These are phyloP conservation scores for Aradophagus sp. DNA, from an alignment of 1,140 invertebrate species.

Conservation along the genomic window DNA sequence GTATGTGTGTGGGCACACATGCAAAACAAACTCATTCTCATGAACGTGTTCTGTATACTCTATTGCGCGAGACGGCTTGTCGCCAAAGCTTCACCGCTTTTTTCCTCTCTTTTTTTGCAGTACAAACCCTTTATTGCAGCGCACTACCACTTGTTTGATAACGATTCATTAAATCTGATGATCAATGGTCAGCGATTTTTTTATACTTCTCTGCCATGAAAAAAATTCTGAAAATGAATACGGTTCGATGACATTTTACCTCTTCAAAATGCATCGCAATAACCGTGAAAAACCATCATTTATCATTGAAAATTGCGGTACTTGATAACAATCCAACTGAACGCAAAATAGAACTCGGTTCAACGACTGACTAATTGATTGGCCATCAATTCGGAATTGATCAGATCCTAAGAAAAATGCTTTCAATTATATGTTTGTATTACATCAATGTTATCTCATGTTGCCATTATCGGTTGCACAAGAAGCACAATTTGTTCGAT, in stretches of 20 bases:
- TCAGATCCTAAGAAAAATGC: slow-evolving; percentile 5
- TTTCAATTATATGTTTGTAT: slow-evolving; percentile 41
- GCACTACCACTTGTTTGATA: slow-evolving; percentile 23
- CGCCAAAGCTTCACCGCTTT: slow-evolving; percentile 45
- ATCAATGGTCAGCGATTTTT: slow-evolving; percentile 9
- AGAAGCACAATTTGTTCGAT: slow-evolving; percentile 31
- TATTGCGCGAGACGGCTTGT: slow-evolving; percentile 49
- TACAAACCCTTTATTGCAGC: slow-evolving; percentile 32
- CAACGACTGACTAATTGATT: slow-evolving; percentile 14
- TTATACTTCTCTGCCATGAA: not conserved
- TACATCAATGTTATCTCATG: slow-evolving; percentile 30
- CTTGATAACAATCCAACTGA: slow-evolving; percentile 1
- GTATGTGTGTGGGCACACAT: slow-evolving; percentile 47
- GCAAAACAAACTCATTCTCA: slow-evolving; percentile 43
- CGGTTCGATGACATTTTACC: not conserved
- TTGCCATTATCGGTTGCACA: slow-evolving; percentile 25
- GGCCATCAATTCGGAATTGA: slow-evolving; percentile 9
- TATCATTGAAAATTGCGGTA: not conserved
- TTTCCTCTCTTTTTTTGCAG: slow-evolving; percentile 30
- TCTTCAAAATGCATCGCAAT: no score
- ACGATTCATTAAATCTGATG: slow-evolving; percentile 39
- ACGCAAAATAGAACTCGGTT: slow-evolving; percentile 1
- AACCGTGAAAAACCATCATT: no score
- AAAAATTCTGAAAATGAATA: not conserved
- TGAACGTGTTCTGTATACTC: slow-evolving; percentile 43